Evolutionary conservation across 1,140 invertebrate species (phyloP).

Genomic region (Drosophila subpulchrella): DNA sequence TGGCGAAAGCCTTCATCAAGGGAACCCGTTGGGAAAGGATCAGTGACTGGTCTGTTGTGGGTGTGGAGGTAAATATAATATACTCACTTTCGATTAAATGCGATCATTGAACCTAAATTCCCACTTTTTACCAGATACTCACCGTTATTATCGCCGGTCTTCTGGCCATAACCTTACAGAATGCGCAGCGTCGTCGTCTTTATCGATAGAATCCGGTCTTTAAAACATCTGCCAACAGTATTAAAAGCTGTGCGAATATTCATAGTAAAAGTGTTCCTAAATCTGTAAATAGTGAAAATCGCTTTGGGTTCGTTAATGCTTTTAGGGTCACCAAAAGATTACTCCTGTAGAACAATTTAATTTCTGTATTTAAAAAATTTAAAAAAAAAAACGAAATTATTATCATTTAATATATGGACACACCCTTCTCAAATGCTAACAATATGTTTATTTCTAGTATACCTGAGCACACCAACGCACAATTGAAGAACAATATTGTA

Average conservation of each 20-base stretch:
- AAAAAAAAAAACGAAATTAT: no score
- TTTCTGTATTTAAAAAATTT: no score
- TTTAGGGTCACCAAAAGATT: no score
- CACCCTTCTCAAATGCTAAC: no score
- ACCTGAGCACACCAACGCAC: no score
- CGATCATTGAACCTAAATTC: not conserved
- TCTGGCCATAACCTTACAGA: conserved; percentile 74
- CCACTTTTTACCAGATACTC: conserved; percentile 34
- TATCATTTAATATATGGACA: no score
- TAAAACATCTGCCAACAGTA: conserved; percentile 34
- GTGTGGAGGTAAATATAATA: conserved; percentile 61
- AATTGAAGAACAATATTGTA: no score
- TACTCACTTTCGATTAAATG: no score
- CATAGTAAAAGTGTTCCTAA: conserved; percentile 2
- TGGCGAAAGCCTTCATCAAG: conserved; percentile 45
- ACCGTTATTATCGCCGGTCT: conserved; percentile 64
- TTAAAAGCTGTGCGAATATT: conserved; percentile 42
- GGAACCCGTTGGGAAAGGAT: conserved; percentile 71
- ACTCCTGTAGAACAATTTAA: no score
- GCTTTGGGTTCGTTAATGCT: no score
- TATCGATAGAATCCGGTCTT: conserved; percentile 40
- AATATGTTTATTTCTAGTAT: no score
- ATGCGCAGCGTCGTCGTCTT: conserved; percentile 56
- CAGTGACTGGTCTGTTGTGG: conserved; percentile 72
- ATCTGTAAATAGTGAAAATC: conserved; percentile 10